Evolutionary conservation across 2,113 vertebrate genomes (phyloP), one percentile per base, ranked within the genome.

Genomic region (Colossoma macropomum): DNA sequence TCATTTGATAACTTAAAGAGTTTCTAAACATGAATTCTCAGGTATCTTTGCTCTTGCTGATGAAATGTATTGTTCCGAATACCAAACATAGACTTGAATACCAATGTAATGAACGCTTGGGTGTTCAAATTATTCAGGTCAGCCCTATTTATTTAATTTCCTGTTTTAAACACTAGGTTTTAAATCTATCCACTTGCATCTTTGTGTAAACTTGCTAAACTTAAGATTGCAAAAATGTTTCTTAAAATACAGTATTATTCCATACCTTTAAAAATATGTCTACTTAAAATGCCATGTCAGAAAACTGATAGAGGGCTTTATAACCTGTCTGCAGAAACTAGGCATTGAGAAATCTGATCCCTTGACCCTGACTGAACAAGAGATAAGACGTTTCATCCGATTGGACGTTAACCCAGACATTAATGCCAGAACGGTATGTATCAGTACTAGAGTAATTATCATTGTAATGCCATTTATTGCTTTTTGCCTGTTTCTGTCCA

Each of bases 311-410:
- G 41, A 27, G 50, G 41, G 0, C 25, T 86, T 75, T 77, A 15
- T 84, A 28, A 34, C 50, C 32, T 88, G 15, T 59, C 25, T 52
- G 16, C 71, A 97, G 96, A 96, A 93, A 93, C 88, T 97, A 75
- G 93, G 95, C 66, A 95, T 97, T 89, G 92, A 93, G 75, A 97
- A 96, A 91, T 94, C 87, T 0, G 95, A 96, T 87, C 96, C 96
- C 34, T 13, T 21, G 0, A 80, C 93, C 50, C 89, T 97, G 88
- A 96, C 94, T 4, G 89, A 92, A 9, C 94, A 95, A 19, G 96
- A 97, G 88, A 82, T 96, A 27, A 94, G 86, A 60, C 89, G 85
- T 82, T 96, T 97, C 92, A 94, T 94, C 89, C 94, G 94, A 88
- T 0, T 97, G 89, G 95, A 97, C 89, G 96, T 97, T 84, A 94